Base-by-base conservation (phyloP, 2,797 vertebrate genomes). In the Thaleichthys pacificus region DNA sequence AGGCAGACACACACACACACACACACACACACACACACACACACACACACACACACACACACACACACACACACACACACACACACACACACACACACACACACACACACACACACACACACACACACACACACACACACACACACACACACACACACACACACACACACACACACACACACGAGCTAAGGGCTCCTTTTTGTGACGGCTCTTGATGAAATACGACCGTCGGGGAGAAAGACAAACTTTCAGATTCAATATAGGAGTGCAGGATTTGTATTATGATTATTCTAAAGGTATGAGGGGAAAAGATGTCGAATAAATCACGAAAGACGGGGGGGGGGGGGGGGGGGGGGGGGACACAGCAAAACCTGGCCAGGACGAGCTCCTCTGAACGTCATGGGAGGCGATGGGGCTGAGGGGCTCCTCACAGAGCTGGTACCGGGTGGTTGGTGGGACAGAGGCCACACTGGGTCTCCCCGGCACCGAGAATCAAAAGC, bases 401-500 rank as follows among this genome's bases (percentile, higher is more conserved):
- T 72, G 70, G 47, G 47, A 49, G 14, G 47, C 22, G 19, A 15
- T 42, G 60, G 35, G 15, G 6, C 7, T 30, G 51, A 3, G 70
- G 80, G 82, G 32, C 5, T 35, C 6, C 32, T 35, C 7, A 35
- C 32, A 35, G 32, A 8, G 32, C 8, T 8, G 5, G 5, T 8
- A 35, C 32, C 3, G 8, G 32, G 5, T 35, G 32, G 6, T 6
- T 35, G 32, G 32, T 8, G 8, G 32, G 32, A 35, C 32, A 1
- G 32, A 35, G 42, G 70, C 77, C 76, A 67, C 77, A 82, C 69
- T 66, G 72, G 63, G 47, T 32, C 42, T 49, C 61, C 57, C 69
- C 66, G 62, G 26, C 75, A 63, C 68, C 42, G 63, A 72, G 77
- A 89, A 83, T 88, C 78, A 90, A 91, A 51, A 81, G 79, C 47